These are phyloP conservation scores for Anastrepha ludens DNA, from an alignment of 1,140 invertebrate genomes.

Conservation along the genomic window DNA sequence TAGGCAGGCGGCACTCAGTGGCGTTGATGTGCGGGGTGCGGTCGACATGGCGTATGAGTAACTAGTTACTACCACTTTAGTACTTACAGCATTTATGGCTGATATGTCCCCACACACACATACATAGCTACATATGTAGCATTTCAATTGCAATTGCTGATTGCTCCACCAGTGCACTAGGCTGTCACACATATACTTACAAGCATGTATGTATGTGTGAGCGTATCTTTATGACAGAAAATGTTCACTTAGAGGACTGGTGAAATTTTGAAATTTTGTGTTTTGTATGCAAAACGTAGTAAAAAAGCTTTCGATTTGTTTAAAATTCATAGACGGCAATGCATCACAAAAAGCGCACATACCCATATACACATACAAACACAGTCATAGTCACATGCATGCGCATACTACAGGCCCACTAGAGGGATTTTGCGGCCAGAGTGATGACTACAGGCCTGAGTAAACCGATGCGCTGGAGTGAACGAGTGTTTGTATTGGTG, in stretches of 20 bases:
- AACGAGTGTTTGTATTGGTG: slow-evolving; percentile 5
- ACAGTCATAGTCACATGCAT: neutral
- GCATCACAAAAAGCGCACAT: neutral
- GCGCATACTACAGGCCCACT: too few species aligned
- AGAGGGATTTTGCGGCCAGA: neutral
- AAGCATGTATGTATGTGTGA: neutral
- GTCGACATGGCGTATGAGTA: slow-evolving; percentile 7
- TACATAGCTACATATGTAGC: neutral
- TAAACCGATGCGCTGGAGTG: neutral
- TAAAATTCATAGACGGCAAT: slow-evolving; percentile 45
- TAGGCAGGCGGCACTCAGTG: neutral
- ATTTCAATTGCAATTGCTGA: slow-evolving; percentile 47
- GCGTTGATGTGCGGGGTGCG: neutral
- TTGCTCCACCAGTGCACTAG: neutral
- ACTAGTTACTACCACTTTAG: slow-evolving; percentile 33
- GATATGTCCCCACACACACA: neutral
- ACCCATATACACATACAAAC: neutral
- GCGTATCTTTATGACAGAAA: neutral
- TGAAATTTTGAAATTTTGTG: slow-evolving; percentile 33
- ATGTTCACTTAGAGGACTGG: neutral
- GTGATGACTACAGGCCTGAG: neutral
- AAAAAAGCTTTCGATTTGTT: neutral
- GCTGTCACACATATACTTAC: neutral
- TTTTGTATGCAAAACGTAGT: neutral
- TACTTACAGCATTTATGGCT: slow-evolving; percentile 2